Evolutionary conservation across 2,888 invertebrate genomes (phyloP).

Genomic region (Trachelus tabidus): DNA sequence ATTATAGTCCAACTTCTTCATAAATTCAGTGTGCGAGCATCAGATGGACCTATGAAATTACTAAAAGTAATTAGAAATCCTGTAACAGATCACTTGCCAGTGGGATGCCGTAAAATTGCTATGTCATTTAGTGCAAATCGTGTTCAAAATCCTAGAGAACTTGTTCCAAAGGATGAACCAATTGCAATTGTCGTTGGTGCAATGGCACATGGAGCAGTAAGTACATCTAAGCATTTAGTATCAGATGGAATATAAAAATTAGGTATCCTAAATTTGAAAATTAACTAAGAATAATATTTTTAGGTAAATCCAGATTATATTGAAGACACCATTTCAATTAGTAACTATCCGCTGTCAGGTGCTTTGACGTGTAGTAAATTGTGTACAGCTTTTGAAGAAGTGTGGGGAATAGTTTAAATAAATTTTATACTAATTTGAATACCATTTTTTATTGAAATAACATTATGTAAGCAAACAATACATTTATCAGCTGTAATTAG

Average conservation of each 20-base stretch:
- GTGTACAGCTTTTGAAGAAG: constrained; percentile 94
- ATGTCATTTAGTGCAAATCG: constrained; percentile 90
- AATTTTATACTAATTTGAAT: neutral
- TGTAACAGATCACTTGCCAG: constrained; percentile 91
- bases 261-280: neutral
- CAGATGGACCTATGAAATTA: constrained; percentile 88
- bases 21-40: constrained; percentile 91
- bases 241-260: neutral
- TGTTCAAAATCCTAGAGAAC: constrained; percentile 76
- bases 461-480: neutral
- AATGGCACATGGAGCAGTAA: constrained; percentile 96
- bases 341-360: constrained; percentile 96
- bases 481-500: neutral
- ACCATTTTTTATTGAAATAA: neutral
- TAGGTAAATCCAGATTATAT: constrained; percentile 83
- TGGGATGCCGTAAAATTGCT: constrained; percentile 89
- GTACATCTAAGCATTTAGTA: constrained; percentile 53
- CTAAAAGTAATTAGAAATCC: constrained; percentile 98
- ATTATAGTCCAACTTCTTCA: constrained; percentile 91
- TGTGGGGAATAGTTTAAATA: constrained; percentile 80
- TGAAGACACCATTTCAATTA: constrained; percentile 91
- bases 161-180: constrained; percentile 85
- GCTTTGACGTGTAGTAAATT: constrained; percentile 96
- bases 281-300: constrained; percentile 27
- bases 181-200: constrained; percentile 94